Percentiles rank a stretch among this genome's conserved stretches.
Evolutionary conservation across 2,113 vertebrate species (phyloP).

Genomic region (Xyrauchen texanus): DNA sequence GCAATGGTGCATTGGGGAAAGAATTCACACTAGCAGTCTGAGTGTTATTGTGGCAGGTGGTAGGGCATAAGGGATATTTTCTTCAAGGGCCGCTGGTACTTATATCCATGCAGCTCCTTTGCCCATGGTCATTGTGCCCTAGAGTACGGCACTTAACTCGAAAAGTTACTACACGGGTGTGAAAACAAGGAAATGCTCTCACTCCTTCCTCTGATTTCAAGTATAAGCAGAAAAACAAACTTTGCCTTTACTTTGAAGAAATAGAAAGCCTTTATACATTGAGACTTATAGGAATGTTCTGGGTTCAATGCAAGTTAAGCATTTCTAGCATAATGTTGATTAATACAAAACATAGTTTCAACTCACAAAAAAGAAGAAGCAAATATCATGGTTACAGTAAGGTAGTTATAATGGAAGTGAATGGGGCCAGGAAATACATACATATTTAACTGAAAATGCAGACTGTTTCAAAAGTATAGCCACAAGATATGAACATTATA

Average conservation of each 20-base stretch:
- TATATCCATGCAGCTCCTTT: constrained; percentile 10
- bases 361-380: no score
- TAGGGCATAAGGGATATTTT: constrained; percentile 20
- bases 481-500: no score
- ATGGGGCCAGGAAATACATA: no score
- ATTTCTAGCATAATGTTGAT: not conserved
- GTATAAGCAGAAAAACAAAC: not conserved
- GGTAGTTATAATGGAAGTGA: no score
- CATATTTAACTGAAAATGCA: no score
- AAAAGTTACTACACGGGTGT: constrained; percentile 6
- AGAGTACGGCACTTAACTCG: constrained; percentile 26
- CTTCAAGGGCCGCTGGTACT: constrained; percentile 16
- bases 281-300: no score
- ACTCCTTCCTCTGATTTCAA: constrained; percentile 12
- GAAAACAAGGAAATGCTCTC: constrained; percentile 15
- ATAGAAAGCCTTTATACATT: no score
- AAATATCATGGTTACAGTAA: no score
- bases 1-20: not conserved
- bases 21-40: not conserved
- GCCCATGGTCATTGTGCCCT: constrained; percentile 37
- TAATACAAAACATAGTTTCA: not conserved
- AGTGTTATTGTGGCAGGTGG: constrained; percentile 19
- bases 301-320: no score
- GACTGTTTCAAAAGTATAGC: no score
- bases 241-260: not conserved